Evolutionary conservation across 92 coral and sea anemone genomes (phyloP).

Genomic region (Paragorgia papillata): DNA sequence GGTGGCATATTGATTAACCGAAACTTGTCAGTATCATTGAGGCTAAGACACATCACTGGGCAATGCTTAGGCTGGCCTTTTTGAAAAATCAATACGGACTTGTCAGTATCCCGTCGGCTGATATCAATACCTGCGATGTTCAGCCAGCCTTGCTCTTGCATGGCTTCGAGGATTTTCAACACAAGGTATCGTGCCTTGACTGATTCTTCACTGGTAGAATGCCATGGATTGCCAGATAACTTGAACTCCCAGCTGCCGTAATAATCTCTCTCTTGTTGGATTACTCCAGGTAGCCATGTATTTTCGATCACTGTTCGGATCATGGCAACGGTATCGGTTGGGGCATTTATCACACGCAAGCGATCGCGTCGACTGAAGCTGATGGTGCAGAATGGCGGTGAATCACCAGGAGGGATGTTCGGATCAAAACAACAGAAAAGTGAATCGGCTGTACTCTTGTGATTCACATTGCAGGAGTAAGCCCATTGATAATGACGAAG

Average conservation of each 20-base stretch:
- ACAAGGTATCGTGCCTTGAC: conserved; percentile 67
- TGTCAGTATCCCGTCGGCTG: conserved; percentile 47
- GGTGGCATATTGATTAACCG: conserved; percentile 60
- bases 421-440: conserved; percentile 69
- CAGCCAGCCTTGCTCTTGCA: conserved; percentile 73
- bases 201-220: conserved; percentile 65
- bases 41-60: conserved; percentile 67
- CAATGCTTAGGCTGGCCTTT: conserved; percentile 58
- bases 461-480: conserved; percentile 17
- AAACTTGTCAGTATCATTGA: conserved; percentile 61
- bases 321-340: conserved; percentile 48
- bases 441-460: conserved; percentile 50
- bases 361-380: conserved; percentile 60
- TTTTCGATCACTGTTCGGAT: conserved; percentile 49
- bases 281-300: conserved; percentile 57
- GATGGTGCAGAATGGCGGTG: conserved; percentile 44
- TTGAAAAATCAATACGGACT: conserved; percentile 60
- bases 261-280: conserved; percentile 54
- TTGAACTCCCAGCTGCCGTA: conserved; percentile 72
- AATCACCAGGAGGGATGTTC: conserved; percentile 29
- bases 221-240: conserved; percentile 75
- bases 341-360: conserved; percentile 57
- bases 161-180: conserved; percentile 67
- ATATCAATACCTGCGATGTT: conserved; percentile 58
- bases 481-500: conserved; percentile 25